Conservation (phyloP, 2,888 invertebrate species). For the Rhynchonema sp. region DNA sequence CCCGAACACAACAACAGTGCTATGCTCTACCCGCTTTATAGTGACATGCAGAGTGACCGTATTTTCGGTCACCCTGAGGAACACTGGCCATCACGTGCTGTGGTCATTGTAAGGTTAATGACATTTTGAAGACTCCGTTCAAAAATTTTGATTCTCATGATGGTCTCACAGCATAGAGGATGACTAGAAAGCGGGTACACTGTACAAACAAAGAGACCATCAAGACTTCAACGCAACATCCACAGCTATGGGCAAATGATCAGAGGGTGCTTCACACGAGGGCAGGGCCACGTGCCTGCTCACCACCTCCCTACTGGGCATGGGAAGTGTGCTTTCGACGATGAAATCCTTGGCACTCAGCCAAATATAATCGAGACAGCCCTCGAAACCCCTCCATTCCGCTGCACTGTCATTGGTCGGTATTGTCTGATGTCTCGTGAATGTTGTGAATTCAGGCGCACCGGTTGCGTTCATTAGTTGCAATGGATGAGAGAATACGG, state of each 20-base stretch:
- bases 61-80: too few relatives aligned
- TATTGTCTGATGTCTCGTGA: background rate
- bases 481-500: background rate
- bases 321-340: constrained; percentile 10
- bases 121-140: too few relatives aligned
- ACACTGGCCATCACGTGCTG: too few relatives aligned
- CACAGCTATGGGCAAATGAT: constrained; percentile 69
- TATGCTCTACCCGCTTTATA: too few relatives aligned
- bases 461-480: background rate
- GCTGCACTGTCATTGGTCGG: background rate
- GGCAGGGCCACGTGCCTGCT: constrained; percentile 55
- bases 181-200: too few relatives aligned
- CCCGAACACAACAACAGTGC: too few relatives aligned
- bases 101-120: too few relatives aligned
- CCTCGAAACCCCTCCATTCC: background rate
- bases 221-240: constrained; percentile 32
- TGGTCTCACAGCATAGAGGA: too few relatives aligned
- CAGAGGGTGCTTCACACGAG: constrained; percentile 70
- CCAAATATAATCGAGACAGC: constrained; percentile 4
- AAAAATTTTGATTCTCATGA: too few relatives aligned
- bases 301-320: constrained; percentile 58
- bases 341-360: constrained; percentile 6
- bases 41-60: too few relatives aligned
- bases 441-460: background rate
- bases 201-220: background rate